Conservation (phyloP, 2,888 invertebrate genomes). For the Leucophora obtusa region DNA sequence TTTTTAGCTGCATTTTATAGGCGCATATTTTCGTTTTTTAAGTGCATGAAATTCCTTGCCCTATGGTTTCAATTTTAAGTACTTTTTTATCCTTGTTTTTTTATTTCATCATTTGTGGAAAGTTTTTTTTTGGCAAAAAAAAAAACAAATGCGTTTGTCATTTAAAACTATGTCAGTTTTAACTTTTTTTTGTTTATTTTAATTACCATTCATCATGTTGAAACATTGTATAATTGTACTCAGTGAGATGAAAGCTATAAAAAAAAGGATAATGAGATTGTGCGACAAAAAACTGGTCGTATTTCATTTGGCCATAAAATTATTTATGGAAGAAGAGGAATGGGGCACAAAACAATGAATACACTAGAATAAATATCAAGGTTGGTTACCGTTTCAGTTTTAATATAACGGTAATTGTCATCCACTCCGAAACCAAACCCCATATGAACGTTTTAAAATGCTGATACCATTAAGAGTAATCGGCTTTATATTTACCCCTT, state of each 20-base stretch:
- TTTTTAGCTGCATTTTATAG: too few species aligned
- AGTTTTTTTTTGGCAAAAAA: not conserved
- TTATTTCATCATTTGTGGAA: conserved; percentile 3
- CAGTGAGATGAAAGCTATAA: conserved; percentile 16
- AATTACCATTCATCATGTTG: conserved; percentile 45
- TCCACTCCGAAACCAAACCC: too few species aligned
- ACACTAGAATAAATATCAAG: too few species aligned
- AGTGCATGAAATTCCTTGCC: too few species aligned
- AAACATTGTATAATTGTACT: conserved; percentile 19
- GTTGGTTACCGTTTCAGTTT: too few species aligned
- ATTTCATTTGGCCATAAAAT: conserved; percentile 25
- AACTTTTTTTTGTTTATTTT: conserved; percentile 31
- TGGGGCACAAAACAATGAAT: not conserved
- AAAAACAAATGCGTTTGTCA: not conserved
- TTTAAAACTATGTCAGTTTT: conserved; percentile 35
- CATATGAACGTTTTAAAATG: too few species aligned
- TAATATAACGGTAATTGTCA: too few species aligned
- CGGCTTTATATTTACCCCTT: too few species aligned
- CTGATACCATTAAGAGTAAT: too few species aligned
- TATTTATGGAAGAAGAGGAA: conserved; percentile 18
- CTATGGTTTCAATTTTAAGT: not conserved
- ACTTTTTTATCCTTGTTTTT: not conserved
- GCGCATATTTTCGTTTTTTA: too few species aligned
- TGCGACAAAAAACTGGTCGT: conserved; percentile 9
- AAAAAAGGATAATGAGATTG: conserved; percentile 20